Conservation (phyloP, 2,113 vertebrate species). For the Lasiurus cinereus region DNA sequence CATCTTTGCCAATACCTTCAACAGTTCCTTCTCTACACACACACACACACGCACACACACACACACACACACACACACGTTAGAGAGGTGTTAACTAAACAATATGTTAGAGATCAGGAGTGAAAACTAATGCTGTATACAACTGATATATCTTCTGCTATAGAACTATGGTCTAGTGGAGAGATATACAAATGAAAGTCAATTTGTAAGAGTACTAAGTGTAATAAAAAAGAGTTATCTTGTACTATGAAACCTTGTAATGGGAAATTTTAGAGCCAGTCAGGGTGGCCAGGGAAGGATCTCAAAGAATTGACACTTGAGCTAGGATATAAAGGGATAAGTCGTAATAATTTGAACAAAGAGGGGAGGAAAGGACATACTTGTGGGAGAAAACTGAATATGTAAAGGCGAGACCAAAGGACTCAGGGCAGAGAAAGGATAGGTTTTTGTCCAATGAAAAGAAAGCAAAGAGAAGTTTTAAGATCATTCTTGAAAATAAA, state of each 20-base stretch:
- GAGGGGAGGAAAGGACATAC: not conserved
- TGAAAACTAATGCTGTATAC: not conserved
- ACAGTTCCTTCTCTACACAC: not conserved
- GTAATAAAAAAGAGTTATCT: not conserved
- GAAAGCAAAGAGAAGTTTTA: not conserved
- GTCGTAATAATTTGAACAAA: not conserved
- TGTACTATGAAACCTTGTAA: not conserved
- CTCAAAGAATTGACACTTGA: not conserved
- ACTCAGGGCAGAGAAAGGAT: not conserved
- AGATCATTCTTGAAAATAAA: not conserved
- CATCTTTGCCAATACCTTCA: not conserved
- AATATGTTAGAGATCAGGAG: not conserved
- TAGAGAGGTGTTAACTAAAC: not conserved
- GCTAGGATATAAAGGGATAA: not conserved
- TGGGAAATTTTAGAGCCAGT: not conserved
- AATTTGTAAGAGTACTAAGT: not conserved
- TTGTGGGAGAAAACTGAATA: not conserved
- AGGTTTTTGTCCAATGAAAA: not conserved
- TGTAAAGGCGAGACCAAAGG: not conserved
- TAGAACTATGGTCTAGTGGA: not conserved
- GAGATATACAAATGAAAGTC: conserved; percentile 7
- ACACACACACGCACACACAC: not conserved
- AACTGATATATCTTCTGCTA: not conserved
- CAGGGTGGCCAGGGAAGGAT: not conserved
- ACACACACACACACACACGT: not conserved